These are phyloP conservation scores for Mythimna vitellina DNA, from an alignment of 2,888 invertebrate genomes.

Conservation along the genomic window DNA sequence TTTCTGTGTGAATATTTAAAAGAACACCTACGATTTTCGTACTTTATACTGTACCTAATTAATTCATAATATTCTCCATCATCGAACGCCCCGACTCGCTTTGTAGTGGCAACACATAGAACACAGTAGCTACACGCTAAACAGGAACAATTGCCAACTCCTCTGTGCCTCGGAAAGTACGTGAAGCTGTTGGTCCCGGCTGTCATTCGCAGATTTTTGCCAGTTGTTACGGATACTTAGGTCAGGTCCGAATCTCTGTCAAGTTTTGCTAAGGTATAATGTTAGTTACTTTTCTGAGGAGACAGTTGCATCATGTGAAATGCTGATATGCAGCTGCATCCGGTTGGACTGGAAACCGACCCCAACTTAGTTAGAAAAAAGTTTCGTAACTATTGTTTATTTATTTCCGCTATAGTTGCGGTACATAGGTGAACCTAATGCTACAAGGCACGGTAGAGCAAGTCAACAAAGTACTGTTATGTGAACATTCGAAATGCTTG, in stretches of 20 bases:
- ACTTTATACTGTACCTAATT: slow-evolving; percentile 2
- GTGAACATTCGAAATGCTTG: not conserved
- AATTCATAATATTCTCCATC: not conserved
- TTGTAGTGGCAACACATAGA: not conserved
- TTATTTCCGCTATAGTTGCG: not conserved
- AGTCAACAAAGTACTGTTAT: not conserved
- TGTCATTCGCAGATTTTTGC: not conserved
- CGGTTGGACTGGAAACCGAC: not conserved
- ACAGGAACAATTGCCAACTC: not conserved
- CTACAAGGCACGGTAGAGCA: not conserved
- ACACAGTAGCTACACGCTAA: not conserved
- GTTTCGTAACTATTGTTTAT: not conserved
- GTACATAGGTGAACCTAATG: not conserved
- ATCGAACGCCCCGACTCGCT: slow-evolving; percentile 6
- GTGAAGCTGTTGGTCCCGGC: not conserved
- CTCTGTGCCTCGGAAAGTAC: not conserved
- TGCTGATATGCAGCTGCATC: not conserved
- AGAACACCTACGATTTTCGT: not conserved
- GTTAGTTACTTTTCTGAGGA: not conserved
- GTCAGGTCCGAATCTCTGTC: not conserved
- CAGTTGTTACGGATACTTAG: not conserved
- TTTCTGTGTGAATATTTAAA: not conserved
- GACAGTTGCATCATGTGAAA: not conserved
- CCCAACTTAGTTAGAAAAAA: not conserved
- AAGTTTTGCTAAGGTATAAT: not conserved